Evolutionary conservation across 2,888 invertebrate genomes (phyloP), one percentile per base, ranked within the genome.

Genomic region (Pemphredon lugubris): DNA sequence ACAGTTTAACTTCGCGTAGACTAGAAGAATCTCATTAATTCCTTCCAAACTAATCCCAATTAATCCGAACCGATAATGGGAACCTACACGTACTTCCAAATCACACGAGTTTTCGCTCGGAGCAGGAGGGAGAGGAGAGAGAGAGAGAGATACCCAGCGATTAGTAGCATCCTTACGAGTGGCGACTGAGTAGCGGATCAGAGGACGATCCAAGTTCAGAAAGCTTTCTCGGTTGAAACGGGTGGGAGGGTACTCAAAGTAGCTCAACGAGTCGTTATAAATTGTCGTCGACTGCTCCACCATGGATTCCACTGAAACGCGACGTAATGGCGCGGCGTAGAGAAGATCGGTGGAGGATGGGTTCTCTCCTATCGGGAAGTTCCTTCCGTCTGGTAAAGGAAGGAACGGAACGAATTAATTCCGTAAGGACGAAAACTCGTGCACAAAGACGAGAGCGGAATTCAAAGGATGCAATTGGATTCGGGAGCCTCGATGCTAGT

Each of bases 231-330:
- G 16, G 16, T 9, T 26, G 40, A 40, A 11, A 9, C 9, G 9
- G n/a, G 37, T 13, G 6, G 37, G 40, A 61, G 70, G 61, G 47
- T 40, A 55, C 73, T 75, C 74, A 80, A 83, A 83, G 84, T 83
- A 60, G 68, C 81, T 77, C 69, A 74, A 74, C 70, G 70, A 67
- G 74, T 81, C 81, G 81, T 81, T 83, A 83, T 74, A 83, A 82
- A 83, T 79, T 80, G 79, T 80, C 80, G 75, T 83, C 78, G 78
- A 81, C 69, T 80, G 78, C 76, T 82, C 75, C 59, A 55, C 30
- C 73, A 69, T 66, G 77, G 65, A 73, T 61, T 47, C 51, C 40
- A 47, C 64, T 47, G 66, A 50, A 59, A 65, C 48, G 54, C 59
- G 54, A 48, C 42, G 71, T 70, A 63, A 73, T 63, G 65, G 59